Evolutionary conservation across 2,888 invertebrate species (phyloP), one percentile per base, ranked within the genome.

Genomic region (Hanleya hanleyi): DNA sequence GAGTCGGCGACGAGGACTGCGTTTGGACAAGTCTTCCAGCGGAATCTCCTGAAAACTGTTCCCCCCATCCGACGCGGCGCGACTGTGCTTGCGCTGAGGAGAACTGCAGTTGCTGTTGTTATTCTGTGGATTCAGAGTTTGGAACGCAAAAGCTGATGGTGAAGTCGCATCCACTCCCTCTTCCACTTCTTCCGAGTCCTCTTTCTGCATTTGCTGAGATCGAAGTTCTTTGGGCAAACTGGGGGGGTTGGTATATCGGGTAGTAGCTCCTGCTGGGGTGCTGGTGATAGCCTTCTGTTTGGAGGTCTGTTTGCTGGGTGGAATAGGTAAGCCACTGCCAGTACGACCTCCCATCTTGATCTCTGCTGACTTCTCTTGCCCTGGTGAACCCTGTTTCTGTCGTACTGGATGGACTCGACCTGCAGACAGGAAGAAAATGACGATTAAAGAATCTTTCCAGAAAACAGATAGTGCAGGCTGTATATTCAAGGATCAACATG

Each of bases 1-100:
- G 5, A 76, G 74, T 49, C 75, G 37, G 1, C 75, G 70, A 15
- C 73, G 61, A 35, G 74, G 78, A 35, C 75, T 70, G 69, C 76
- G 77, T 61, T 67, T 74, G 7, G 89, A 89, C 71, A 90, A 72
- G 72, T 89, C 89, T 75, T 90, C 90, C 67, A 90, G 77, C 1
- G 89, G 90, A 51, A 90, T 90, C 71, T 90, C 90, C 68, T 88
- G 87, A 7, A 80, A 66, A 18, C 82, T 75, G 15, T 65, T 80
- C 15, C 78, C 79, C n/a, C 81, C 76, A 5, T 80, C 73, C 1
- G 79, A 72, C 15, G 79, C 76, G 41, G 74, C 77, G 32, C 79
- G 74, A 15, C 50, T 66, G 32, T 70, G 64, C 41, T 51, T 73
- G 22, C 69, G 70, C 67, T 86, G 85, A 36, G 69, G 65, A 15